These are phyloP conservation scores for Charanyca ferruginea DNA, from an alignment of 2,888 invertebrate species.

Conservation along the genomic window DNA sequence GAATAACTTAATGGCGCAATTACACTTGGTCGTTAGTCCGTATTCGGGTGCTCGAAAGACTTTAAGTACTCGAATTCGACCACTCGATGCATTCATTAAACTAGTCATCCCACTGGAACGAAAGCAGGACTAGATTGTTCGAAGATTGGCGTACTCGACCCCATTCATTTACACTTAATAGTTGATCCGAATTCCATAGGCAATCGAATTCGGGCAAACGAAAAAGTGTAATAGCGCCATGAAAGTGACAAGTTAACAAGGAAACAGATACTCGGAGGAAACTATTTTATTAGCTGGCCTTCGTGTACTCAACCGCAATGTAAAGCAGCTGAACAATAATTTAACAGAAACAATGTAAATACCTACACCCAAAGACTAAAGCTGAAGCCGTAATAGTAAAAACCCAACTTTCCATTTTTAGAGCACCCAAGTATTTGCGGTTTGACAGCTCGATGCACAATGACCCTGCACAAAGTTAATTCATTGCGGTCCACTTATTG, in stretches of 20 bases:
- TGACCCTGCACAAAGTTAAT: slow-evolving; percentile 27
- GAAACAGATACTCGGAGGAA: background rate
- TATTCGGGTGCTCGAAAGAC: too few relatives aligned
- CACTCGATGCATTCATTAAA: too few relatives aligned
- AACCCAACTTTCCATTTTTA: slow-evolving; percentile 34
- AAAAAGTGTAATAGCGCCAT: too few relatives aligned
- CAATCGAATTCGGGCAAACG: too few relatives aligned
- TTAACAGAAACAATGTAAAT: slow-evolving; percentile 17
- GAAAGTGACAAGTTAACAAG: slow-evolving; percentile 15
- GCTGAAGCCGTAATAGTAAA: slow-evolving; percentile 15
- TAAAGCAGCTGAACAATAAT: background rate
- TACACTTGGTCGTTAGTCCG: too few relatives aligned
- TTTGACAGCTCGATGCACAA: slow-evolving; percentile 19
- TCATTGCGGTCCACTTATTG: slow-evolving; percentile 24
- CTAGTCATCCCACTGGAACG: too few relatives aligned
- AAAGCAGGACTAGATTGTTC: too few relatives aligned
- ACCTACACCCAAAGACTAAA: slow-evolving; percentile 2
- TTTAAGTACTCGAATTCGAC: too few relatives aligned
- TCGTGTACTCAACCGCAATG: background rate
- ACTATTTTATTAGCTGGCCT: background rate
- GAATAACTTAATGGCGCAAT: too few relatives aligned
- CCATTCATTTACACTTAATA: too few relatives aligned
- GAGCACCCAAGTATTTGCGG: slow-evolving; percentile 32
- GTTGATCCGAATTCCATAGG: too few relatives aligned
- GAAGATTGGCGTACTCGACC: too few relatives aligned